phyloP scores from a whole-genome alignment of 2,888 invertebrate species.

The Ectemnius cavifrons region DNA sequence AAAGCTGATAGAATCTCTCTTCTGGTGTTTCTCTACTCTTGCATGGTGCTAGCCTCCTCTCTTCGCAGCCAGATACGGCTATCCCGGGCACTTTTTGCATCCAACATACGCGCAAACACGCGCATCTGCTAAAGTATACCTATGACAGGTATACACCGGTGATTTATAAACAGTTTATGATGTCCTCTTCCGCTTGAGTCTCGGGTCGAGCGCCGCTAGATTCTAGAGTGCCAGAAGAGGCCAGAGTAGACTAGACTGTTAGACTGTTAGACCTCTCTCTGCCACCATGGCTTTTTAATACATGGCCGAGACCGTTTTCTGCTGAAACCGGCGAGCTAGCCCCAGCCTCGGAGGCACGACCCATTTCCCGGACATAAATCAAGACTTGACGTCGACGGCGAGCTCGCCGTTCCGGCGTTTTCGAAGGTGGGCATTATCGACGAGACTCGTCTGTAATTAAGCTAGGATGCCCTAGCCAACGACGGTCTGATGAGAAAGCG shows the following conservation, averaged over 20 bases:
- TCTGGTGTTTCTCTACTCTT: conserved; percentile 13
- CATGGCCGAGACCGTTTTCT: conserved; percentile 58
- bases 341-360: conserved; percentile 73
- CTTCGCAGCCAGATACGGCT: conserved; percentile 51
- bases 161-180: conserved; percentile 63
- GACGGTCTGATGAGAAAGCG: conserved; percentile 66
- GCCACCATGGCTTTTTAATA: background rate
- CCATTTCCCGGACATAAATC: conserved; percentile 77
- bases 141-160: conserved; percentile 55
- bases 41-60: too few species aligned
- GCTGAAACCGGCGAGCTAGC: conserved; percentile 62
- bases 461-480: conserved; percentile 43
- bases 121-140: conserved; percentile 41
- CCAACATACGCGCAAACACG: conserved; percentile 28
- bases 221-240: too few species aligned
- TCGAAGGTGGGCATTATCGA: conserved; percentile 75
- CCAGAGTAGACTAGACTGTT: background rate
- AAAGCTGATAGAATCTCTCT: conserved; percentile 55
- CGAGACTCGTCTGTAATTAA: conserved; percentile 73
- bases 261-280: background rate
- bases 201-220: too few species aligned
- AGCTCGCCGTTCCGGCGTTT: conserved; percentile 65
- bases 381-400: conserved; percentile 64
- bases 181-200: conserved; percentile 32
- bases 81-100: conserved; percentile 50